A percentile compares a stretch with the other conserved stretches of the same genome.
These are phyloP conservation scores for Ernsta delagoae DNA, from an alignment of 2,888 invertebrate species.

Conservation along the genomic window DNA sequence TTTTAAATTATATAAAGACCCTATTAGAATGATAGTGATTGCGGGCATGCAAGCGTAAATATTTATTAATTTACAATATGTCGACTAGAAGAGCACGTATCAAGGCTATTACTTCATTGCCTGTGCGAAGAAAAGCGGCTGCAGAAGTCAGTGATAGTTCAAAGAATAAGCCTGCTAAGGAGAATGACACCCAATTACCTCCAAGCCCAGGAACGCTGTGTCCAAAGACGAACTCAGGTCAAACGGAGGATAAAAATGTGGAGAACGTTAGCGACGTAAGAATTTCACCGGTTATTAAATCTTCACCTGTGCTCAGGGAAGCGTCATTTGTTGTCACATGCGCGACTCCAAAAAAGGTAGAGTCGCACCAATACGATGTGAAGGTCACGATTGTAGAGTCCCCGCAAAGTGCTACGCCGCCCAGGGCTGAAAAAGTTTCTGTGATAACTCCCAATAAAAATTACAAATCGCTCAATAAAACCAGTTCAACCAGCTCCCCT, in stretches of 20 bases:
- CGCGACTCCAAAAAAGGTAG: slow-evolving; percentile 8
- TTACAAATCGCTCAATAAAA: slow-evolving; percentile 35
- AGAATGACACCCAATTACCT: slow-evolving; percentile 48
- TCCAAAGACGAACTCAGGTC: neutral
- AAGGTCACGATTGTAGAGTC: slow-evolving; percentile 36
- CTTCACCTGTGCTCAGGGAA: slow-evolving; percentile 17
- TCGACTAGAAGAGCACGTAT: slow-evolving; percentile 89
- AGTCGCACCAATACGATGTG: slow-evolving; percentile 35
- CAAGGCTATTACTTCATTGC: slow-evolving; percentile 89
- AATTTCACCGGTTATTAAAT: slow-evolving; percentile 39
- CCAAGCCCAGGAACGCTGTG: slow-evolving; percentile 58
- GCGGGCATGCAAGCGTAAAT: neutral
- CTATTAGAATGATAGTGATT: neutral
- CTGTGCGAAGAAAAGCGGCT: slow-evolving; percentile 79
- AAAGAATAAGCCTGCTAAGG: slow-evolving; percentile 53
- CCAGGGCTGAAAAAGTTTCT: slow-evolving; percentile 49
- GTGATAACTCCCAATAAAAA: slow-evolving; percentile 51
- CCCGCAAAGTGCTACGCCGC: slow-evolving; percentile 41
- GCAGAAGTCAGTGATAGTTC: slow-evolving; percentile 53
- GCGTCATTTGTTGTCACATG: slow-evolving; percentile 13
- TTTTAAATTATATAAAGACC: too few relatives aligned
- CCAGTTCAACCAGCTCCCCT: slow-evolving; percentile 31
- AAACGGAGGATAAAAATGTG: slow-evolving; percentile 33
- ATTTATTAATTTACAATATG: slow-evolving; percentile 63
- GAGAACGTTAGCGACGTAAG: slow-evolving; percentile 42